Conservation (phyloP, 2,797 vertebrate species). For the Poecile montanus region DNA sequence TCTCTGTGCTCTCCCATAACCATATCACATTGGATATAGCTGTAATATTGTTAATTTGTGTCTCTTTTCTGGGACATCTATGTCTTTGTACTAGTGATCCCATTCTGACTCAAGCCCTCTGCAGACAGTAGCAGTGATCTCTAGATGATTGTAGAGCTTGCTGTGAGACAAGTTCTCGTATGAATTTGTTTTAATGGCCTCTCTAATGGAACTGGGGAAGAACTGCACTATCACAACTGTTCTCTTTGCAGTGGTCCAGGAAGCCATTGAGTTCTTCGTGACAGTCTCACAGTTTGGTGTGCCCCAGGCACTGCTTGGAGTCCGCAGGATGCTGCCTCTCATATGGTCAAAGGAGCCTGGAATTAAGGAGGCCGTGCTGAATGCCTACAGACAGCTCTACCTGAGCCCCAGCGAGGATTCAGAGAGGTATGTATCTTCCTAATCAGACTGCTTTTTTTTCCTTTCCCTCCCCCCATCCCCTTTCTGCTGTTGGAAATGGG, state of each 20-base stretch:
- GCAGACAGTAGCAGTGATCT: not conserved
- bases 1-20: not conserved
- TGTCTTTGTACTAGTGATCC: not conserved
- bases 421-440: slow-evolving; percentile 62
- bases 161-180: not conserved
- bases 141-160: not conserved
- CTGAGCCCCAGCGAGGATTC: slow-evolving; percentile 86
- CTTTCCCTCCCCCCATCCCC: accelerated
- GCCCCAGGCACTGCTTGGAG: slow-evolving; percentile 87
- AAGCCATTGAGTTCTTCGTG: slow-evolving; percentile 96
- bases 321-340: slow-evolving; percentile 93
- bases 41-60: not conserved
- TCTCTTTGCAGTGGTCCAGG: slow-evolving; percentile 89
- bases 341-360: slow-evolving; percentile 93
- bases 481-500: not conserved
- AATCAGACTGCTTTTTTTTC: not conserved
- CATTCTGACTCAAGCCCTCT: not conserved
- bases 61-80: not conserved
- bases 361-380: slow-evolving; percentile 90
- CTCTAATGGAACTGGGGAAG: not conserved
- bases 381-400: slow-evolving; percentile 91
- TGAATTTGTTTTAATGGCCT: not conserved
- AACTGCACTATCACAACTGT: not conserved
- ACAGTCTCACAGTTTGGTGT: slow-evolving; percentile 90
- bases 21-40: not conserved